Base-by-base conservation (phyloP, 2,113 vertebrate genomes). In the Neodontobutis hainanensis region DNA sequence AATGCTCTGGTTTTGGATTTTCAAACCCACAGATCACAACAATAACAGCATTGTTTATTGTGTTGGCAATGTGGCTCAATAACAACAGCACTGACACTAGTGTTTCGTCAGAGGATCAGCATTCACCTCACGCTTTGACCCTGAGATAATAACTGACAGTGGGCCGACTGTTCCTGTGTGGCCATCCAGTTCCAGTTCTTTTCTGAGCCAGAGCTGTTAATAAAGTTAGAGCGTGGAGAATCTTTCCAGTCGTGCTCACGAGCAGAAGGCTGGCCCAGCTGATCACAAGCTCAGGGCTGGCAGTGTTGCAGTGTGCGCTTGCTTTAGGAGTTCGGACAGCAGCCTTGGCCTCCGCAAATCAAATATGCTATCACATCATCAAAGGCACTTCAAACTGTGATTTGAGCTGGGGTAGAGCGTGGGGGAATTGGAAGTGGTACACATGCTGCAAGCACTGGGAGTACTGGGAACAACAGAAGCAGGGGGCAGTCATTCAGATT, bases 311-410 rank as follows among this genome's bases (percentile, higher is more conserved):
- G 46, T 6, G 6, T 52, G n/a, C 44, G 49, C 51, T 10, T n/a
- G 42, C 53, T 68, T 42, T 5, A 48, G 40, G 51, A 60, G 44
- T 45, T 65, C 15, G 19, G 46, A 73, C 70, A 59, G 56, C 51
- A 19, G 69, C 35, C 32, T 27, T 32, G 55, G 10, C 36, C 52
- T 15, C 34, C n/a, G 35, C 52, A n/a, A 76, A 80, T 82, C 69
- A 77, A 81, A 68, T 67, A 65, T 78, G 76, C 78, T 59, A 71
- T 72, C 68, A 72, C 69, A 84, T 83, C 74, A 80, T 84, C 67
- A 84, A 74, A 84, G 70, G 14, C 44, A 0, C 0, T 47, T 72
- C 59, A 62, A 64, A 51, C 61, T 63, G 53, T 19, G 55, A 68
- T 45, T 59, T 56, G 16, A 65, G 74, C 66, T 36, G 61, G 38